Base-by-base conservation (phyloP, 2,888 invertebrate genomes). In the Gymnoscelis rufifasciata region DNA sequence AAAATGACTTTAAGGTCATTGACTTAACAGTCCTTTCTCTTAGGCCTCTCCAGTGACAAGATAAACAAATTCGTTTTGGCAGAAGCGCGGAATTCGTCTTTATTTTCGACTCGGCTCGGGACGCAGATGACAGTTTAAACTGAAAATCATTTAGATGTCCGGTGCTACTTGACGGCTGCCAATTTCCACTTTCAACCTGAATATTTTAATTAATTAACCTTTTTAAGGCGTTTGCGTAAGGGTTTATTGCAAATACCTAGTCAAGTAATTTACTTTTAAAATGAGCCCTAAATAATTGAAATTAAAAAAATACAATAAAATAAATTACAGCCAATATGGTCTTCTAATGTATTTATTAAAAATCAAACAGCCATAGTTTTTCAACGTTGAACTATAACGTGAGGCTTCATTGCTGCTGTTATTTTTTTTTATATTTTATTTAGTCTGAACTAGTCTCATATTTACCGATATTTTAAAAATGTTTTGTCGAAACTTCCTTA, bases 91-190 rank as follows among this genome's bases (percentile, higher is more conserved):
- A 65, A 72, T 73, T 61, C 51, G 56, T 52, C 59, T 78, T 75
- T 74, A 75, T 75, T 71, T 69, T 66, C 47, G 59, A 64, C 59
- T 54, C 59, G 54, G 39, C 56, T 61, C 56, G 64, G 59, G 62
- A 60, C 48, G 48, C 52, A 47, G 61, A 52, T 62, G 64, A 59
- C 59, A 60, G 53, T 57, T 42, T 19, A 40, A 58, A 59, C 47
- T 33, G 50, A 53, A 38, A 44, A 52, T 45, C 52, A 52, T 53
- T 35, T 19, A 19, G 19, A 31, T 39, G 30, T 38, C 29, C 14
- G n/a, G 35, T 19, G 24, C 8, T n/a, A 26, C 13, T 8, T 37
- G 13, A 24, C 13, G 24, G 37, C 26, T 28, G 29, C 38, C 28
- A 19, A 15, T 40, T n/a, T 13, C 46, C 43, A 41, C 52, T 46